Conservation (phyloP, 2,797 vertebrate species). For the Chromobotia macracanthus region DNA sequence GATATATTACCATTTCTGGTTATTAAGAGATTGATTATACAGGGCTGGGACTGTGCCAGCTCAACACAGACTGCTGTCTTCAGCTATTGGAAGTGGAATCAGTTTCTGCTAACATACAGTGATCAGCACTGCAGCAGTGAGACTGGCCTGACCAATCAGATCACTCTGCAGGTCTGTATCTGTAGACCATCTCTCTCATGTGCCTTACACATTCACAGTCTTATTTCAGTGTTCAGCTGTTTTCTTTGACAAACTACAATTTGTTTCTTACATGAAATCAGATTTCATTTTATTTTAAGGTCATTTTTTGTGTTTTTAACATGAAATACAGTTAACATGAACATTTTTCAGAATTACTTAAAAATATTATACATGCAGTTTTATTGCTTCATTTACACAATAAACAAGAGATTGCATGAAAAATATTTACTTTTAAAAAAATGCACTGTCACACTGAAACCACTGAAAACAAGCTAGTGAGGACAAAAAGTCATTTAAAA, state of each 20-base stretch:
- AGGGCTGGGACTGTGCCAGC: constrained; percentile 40
- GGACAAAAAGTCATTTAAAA: too few species aligned
- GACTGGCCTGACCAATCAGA: constrained; percentile 65
- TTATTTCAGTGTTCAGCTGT: not conserved
- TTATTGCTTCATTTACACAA: too few species aligned
- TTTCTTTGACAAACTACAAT: not conserved
- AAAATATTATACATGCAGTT: too few species aligned
- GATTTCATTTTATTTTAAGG: too few species aligned
- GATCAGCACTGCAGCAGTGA: constrained; percentile 54
- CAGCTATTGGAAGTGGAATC: constrained; percentile 68
- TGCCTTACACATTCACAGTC: not conserved
- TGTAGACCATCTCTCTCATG: constrained; percentile 35
- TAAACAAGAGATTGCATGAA: too few species aligned
- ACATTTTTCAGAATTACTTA: too few species aligned
- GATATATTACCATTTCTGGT: constrained; percentile 51
- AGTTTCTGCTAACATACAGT: constrained; percentile 55
- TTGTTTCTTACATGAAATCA: not conserved
- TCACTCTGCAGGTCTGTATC: not conserved
- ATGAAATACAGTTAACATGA: too few species aligned
- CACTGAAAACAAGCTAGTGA: too few species aligned
- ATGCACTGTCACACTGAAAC: too few species aligned
- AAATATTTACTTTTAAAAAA: too few species aligned
- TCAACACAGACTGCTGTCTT: constrained; percentile 42
- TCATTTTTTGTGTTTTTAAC: too few species aligned
- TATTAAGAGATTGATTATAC: constrained; percentile 60